Base-by-base conservation (phyloP, 2,888 invertebrate species). In the Hemicrepidius hirtus region DNA sequence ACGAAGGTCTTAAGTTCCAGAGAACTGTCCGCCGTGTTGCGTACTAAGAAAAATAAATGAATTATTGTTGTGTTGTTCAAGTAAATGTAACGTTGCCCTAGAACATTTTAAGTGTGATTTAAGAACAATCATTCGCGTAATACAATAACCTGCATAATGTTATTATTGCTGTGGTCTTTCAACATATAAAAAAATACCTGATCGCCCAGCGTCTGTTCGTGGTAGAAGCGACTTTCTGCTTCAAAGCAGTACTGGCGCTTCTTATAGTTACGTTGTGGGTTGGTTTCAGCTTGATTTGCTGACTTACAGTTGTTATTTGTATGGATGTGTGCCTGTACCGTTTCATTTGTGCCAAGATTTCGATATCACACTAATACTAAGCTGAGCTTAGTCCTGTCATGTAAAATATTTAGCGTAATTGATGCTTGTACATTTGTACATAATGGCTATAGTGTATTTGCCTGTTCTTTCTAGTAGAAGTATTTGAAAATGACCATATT, bases 391-490 rank as follows among this genome's bases (percentile, higher is more conserved):
- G 79, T 76, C 80, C 83, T 85, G 84, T 85, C 84, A 84, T 82
- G 84, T 84, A 84, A 84, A 83, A 85, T 85, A 85, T 83, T 84
- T 83, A 82, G 82, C 73, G 65, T 80, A 82, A 80, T 81, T 80
- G 82, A 80, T 82, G 84, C 84, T 84, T 86, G 86, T 86, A 86
- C 83, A 86, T 85, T 85, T 85, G 85, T 85, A 85, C 80, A 85
- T 85, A 79, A n/a, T 55, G 41, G 83, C 83, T 72, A 59, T 72
- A 72, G 63, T 72, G 67, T 69, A 72, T 72, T 63, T 68, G 72
- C 72, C 68, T 68, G 68, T 72, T 72, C 68, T 72, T 63, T 72
- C 63, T 71, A 63, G 49, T 63, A 64, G 37, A 82, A 78, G 40
- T 81, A 80, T 77, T 70, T 53, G 35, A 60, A 75, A 74, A 70